phyloP scores from a whole-genome alignment of 2,888 invertebrate species.

The Microchrysa polita region DNA sequence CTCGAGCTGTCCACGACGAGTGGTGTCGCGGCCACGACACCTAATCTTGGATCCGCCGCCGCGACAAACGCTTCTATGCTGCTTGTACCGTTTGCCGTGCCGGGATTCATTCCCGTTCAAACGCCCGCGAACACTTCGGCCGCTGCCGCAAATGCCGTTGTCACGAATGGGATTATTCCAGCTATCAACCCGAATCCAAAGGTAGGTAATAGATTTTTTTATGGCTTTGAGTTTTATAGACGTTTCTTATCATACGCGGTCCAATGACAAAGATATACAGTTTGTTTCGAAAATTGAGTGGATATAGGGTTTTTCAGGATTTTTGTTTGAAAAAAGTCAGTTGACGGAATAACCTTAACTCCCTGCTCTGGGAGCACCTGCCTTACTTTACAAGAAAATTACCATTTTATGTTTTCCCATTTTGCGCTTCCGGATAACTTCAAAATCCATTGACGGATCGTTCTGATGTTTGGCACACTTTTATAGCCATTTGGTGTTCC shows the following conservation, averaged over 20 bases:
- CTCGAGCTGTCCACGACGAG: neutral
- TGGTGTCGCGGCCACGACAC: slow-evolving; percentile 10
- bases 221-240: neutral
- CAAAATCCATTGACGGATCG: no score
- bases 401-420: no score
- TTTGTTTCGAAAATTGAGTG: neutral
- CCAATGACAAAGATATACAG: neutral
- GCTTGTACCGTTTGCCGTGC: slow-evolving; percentile 58
- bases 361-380: no score
- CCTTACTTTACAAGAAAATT: no score
- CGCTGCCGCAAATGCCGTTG: slow-evolving; percentile 38
- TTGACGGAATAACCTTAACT: no score
- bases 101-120: slow-evolving; percentile 55
- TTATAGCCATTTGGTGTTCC: no score
- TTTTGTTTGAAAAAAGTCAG: no score
- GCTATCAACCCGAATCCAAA: slow-evolving; percentile 55
- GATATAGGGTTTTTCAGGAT: no score
- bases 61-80: slow-evolving; percentile 53
- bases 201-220: slow-evolving; percentile 58
- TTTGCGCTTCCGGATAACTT: no score
- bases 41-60: slow-evolving; percentile 20
- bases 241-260: slow-evolving; percentile 3
- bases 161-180: slow-evolving; percentile 48
- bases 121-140: slow-evolving; percentile 44
- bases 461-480: no score